Conservation (phyloP, 2,113 vertebrate species). For the Phrynocephalus versicolor region DNA sequence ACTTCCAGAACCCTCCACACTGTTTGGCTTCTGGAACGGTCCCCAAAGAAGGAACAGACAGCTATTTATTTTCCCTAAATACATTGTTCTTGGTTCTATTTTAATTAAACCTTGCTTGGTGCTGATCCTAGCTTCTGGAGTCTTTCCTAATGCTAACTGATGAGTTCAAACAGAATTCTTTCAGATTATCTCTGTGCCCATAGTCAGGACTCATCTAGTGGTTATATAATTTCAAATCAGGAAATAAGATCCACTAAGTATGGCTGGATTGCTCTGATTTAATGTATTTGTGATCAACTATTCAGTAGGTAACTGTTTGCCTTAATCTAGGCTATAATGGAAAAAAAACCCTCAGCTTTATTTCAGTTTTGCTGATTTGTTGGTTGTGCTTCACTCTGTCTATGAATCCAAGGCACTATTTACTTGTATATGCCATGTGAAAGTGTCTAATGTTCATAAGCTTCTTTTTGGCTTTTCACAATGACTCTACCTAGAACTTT, state of each 20-base stretch:
- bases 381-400: constrained; percentile 29
- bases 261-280: not conserved
- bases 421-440: constrained; percentile 22
- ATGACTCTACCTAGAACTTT: constrained; percentile 33
- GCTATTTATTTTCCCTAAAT: too few species aligned
- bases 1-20: too few species aligned
- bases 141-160: not conserved
- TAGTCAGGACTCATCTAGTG: not conserved
- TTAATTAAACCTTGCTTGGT: not conserved
- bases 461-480: constrained; percentile 49
- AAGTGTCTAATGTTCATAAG: constrained; percentile 45
- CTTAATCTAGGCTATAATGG: not conserved
- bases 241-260: not conserved
- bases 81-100: not conserved
- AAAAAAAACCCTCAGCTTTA: not conserved
- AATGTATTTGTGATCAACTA: not conserved
- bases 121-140: not conserved
- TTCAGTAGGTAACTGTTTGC: not conserved
- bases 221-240: not conserved
- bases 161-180: not conserved
- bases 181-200: not conserved
- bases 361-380: not conserved
- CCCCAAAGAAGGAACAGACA: too few species aligned
- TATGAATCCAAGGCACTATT: constrained; percentile 20
- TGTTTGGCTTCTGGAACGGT: too few species aligned